Evolutionary conservation across 2,888 invertebrate species (phyloP).

Genomic region (Atherix ibis): DNA sequence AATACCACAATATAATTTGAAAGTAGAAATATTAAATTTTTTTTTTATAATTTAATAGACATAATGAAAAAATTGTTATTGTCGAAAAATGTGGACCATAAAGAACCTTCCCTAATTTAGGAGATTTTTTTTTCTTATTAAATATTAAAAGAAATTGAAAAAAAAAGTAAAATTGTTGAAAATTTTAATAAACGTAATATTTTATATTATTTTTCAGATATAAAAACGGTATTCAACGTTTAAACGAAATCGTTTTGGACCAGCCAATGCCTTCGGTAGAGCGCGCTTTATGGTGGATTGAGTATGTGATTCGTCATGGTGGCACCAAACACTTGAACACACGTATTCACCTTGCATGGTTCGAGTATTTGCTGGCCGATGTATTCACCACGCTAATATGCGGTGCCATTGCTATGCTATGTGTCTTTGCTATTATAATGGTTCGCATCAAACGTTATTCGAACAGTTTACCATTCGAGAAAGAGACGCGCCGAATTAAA

Average conservation of each 20-base stretch:
- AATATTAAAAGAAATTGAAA: too few relatives aligned
- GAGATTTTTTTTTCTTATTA: too few relatives aligned
- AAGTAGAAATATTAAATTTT: too few relatives aligned
- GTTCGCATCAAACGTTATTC: constrained; percentile 13
- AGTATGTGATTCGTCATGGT: constrained; percentile 16
- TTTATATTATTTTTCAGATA: constrained; percentile 11
- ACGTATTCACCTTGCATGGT: constrained; percentile 14
- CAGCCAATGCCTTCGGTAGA: constrained; percentile 15
- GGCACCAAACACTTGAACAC: constrained; percentile 15
- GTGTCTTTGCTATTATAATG: constrained; percentile 3
- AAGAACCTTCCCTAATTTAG: too few relatives aligned
- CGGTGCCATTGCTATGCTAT: constrained; percentile 9
- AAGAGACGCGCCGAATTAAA: constrained; percentile 14
- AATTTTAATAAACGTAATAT: too few relatives aligned
- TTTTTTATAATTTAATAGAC: too few relatives aligned
- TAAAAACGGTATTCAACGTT: constrained; percentile 13
- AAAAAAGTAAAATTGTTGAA: too few relatives aligned
- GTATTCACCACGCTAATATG: too few relatives aligned
- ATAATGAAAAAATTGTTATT: too few relatives aligned
- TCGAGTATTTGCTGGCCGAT: constrained; percentile 17
- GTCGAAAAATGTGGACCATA: too few relatives aligned
- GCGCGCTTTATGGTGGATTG: constrained; percentile 18
- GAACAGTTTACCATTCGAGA: constrained; percentile 17
- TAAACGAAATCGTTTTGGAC: constrained; percentile 13
- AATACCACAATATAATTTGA: too few relatives aligned